Evolutionary conservation across 2,888 invertebrate genomes (phyloP).

Genomic region (Galerucella calmariensis): DNA sequence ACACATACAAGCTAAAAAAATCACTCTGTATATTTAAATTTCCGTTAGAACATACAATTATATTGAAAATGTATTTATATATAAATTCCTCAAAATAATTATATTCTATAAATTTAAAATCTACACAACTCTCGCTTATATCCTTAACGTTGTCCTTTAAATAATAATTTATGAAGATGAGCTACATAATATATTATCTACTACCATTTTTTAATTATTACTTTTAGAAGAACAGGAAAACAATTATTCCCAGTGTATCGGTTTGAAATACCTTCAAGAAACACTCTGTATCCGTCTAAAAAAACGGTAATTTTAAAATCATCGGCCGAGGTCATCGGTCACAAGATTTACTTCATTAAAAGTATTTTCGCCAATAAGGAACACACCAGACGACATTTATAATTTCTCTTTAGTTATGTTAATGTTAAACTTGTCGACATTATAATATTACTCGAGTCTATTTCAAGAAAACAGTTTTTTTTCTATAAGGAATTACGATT

Average conservation of each 20-base stretch:
- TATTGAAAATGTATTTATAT: no score
- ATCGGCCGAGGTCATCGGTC: conserved; percentile 27
- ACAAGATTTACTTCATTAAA: conserved; percentile 21
- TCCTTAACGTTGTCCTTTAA: no score
- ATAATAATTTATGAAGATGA: not conserved
- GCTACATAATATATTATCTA: not conserved
- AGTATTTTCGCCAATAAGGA: conserved; percentile 37
- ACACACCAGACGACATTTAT: conserved; percentile 15
- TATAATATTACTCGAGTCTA: not conserved
- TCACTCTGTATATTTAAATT: no score
- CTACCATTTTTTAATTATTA: not conserved
- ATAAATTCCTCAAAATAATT: no score
- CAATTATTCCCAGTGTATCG: not conserved
- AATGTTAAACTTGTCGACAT: conserved; percentile 17
- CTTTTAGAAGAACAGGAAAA: not conserved
- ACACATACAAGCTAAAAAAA: no score
- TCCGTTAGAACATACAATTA: no score
- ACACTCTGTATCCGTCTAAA: conserved; percentile 5
- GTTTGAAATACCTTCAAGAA: not conserved
- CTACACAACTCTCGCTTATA: no score
- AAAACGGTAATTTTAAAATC: conserved; percentile 21
- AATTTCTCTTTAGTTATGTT: conserved; percentile 36
- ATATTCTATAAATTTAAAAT: no score
- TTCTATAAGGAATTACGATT: conserved; percentile 34
- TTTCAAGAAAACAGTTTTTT: conserved; percentile 22